Evolutionary conservation across 2,888 invertebrate genomes (phyloP).

Genomic region (Anaspis maculata): DNA sequence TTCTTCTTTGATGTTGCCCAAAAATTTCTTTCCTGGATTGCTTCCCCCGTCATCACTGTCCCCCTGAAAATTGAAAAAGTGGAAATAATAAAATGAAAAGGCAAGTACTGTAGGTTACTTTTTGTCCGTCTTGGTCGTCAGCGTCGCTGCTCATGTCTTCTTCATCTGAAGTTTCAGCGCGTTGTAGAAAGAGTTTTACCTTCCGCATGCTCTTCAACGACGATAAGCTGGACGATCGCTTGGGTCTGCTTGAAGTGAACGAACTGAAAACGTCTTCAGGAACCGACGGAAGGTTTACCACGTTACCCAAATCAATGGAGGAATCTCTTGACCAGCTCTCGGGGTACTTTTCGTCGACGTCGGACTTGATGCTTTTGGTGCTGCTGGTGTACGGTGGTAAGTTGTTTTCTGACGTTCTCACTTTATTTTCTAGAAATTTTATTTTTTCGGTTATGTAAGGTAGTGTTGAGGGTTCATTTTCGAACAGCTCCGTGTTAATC

Average conservation of each 20-base stretch:
- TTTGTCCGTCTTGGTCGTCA: slow-evolving; percentile 36
- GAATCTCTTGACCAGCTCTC: slow-evolving; percentile 43
- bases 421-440: slow-evolving; percentile 28
- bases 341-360: slow-evolving; percentile 44
- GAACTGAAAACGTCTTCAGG: slow-evolving; percentile 44
- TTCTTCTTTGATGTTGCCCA: slow-evolving; percentile 40
- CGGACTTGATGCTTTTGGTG: slow-evolving; percentile 37
- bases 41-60: slow-evolving; percentile 28
- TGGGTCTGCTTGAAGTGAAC: slow-evolving; percentile 35
- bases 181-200: slow-evolving; percentile 41
- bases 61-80: slow-evolving; percentile 25
- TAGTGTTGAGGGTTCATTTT: too few relatives aligned
- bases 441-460: slow-evolving; percentile 37
- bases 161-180: slow-evolving; percentile 40
- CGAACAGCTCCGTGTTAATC: too few relatives aligned
- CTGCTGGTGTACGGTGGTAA: slow-evolving; percentile 25
- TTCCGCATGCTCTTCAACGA: slow-evolving; percentile 43
- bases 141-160: slow-evolving; percentile 39
- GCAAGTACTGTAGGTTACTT: too few relatives aligned
- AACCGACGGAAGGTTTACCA: slow-evolving; percentile 41
- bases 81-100: slow-evolving; percentile 1
- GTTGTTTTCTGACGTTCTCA: slow-evolving; percentile 20
- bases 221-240: slow-evolving; percentile 40
- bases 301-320: slow-evolving; percentile 39
- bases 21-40: slow-evolving; percentile 28